These are phyloP conservation scores for Lithophane socia DNA, from an alignment of 2,888 invertebrate species.

Conservation along the genomic window DNA sequence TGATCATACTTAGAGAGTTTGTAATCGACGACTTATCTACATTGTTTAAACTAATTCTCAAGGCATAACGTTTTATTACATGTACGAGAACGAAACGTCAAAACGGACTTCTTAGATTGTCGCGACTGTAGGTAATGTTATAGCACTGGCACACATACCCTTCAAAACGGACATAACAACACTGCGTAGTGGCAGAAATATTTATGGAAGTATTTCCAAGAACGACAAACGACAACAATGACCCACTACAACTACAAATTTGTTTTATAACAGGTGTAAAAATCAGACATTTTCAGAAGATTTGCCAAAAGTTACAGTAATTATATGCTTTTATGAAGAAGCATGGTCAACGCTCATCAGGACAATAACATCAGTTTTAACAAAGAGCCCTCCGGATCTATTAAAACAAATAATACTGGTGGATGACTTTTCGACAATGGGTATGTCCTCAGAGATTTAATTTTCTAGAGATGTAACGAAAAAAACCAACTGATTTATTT, in stretches of 20 bases:
- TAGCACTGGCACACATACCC: neutral
- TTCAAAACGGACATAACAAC: neutral
- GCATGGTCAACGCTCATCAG: constrained; percentile 98
- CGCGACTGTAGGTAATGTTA: no score
- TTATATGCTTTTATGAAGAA: constrained; percentile 99
- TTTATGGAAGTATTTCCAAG: neutral
- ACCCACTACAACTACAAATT: neutral
- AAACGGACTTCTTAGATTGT: no score
- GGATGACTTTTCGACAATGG: constrained; percentile 97
- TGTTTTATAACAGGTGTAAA: constrained; percentile 92
- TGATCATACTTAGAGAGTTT: no score
- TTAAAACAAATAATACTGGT: constrained; percentile 98
- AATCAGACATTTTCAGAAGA: constrained; percentile 88
- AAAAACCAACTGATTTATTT: neutral
- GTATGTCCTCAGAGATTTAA: constrained; percentile 85
- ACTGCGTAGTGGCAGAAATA: neutral
- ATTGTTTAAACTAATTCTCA: no score
- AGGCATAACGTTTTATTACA: no score
- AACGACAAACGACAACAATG: neutral
- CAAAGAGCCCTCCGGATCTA: constrained; percentile 95
- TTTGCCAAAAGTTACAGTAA: constrained; percentile 95
- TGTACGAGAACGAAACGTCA: no score
- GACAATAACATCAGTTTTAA: constrained; percentile 98
- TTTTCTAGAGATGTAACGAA: neutral
- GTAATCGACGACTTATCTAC: no score